Evolutionary conservation across 2,797 vertebrate genomes (phyloP).

Genomic region (Urocyon cinereoargenteus): DNA sequence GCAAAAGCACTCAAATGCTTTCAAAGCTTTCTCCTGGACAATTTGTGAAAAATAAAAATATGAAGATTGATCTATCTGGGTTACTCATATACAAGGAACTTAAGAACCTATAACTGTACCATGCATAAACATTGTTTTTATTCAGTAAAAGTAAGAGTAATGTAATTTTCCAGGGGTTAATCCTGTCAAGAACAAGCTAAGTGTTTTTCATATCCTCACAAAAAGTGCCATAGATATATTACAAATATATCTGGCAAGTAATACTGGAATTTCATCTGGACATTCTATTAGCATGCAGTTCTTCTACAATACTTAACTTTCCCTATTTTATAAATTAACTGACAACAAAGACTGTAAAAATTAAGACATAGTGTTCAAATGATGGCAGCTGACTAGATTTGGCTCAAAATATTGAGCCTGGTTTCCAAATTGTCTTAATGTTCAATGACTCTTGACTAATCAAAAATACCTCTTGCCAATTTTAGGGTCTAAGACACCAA

Average conservation of each 20-base stretch:
- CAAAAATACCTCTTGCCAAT: constrained; percentile 1
- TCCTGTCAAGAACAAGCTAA: background rate
- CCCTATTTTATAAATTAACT: constrained; percentile 32
- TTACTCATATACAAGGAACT: background rate
- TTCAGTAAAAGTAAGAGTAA: background rate
- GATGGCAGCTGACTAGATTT: constrained; percentile 40
- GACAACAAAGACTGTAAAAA: constrained; percentile 21
- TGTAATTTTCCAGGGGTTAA: background rate
- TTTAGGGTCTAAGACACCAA: constrained; percentile 18
- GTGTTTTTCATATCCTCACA: background rate
- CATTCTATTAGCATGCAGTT: background rate
- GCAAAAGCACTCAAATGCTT: background rate
- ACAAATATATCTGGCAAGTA: background rate
- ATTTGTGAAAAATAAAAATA: constrained; percentile 21
- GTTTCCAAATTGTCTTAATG: constrained; percentile 53
- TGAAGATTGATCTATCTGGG: background rate
- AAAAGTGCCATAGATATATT: background rate
- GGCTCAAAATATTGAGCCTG: background rate
- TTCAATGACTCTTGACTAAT: constrained; percentile 58
- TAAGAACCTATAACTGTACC: background rate
- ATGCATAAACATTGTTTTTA: background rate
- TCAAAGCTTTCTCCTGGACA: background rate
- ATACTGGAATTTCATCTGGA: constrained; percentile 32
- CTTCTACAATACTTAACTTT: background rate
- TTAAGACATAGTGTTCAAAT: constrained; percentile 46